Base-by-base conservation (phyloP, 2,888 invertebrate species). In the Sphaerophoria taeniata region DNA sequence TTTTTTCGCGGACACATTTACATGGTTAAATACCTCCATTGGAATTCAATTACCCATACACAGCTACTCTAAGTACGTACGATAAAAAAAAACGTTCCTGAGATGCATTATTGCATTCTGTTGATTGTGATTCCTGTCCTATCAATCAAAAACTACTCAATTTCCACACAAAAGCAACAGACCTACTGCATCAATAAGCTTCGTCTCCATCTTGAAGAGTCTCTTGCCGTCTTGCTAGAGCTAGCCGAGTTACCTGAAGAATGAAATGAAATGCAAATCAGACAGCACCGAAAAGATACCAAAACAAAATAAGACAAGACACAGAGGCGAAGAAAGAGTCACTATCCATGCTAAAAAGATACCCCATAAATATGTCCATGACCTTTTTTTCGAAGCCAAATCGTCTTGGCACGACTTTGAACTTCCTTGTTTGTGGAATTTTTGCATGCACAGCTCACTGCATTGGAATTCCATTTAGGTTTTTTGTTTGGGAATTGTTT, bases 391-490 rank as follows among this genome's bases (percentile, higher is more conserved):
- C 65, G 55, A 61, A 75, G 78, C 71, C 76, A 87, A 87, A 84
- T 87, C 87, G 81, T 67, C 80, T 87, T 87, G 84, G 87, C 87
- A 87, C 87, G 87, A 87, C 87, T 87, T 87, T 87, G 87, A 87
- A 87, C 87, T 87, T 87, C 85, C 85, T 85, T 85, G 85, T 85
- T 85, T 61, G 76, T 69, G 85, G 85, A 85, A 85, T 85, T 81
- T 85, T 85, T 85, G 81, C 85, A 85, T 85, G 81, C 85, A 77
- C 81, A 77, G 81, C 85, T 73, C 81, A 77, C 76, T 63, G 76
- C 73, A 76, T 85, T 39, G 85, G 85, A 81, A 85, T 85, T 75
- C 69, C 76, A 76, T 81, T 81, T 85, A 60, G 80, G 71, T 72
- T 76, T n/a, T 67, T 67, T 9, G 4, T 60, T n/a, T 33, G 0